Conservation (phyloP, 2,888 invertebrate genomes). For the Bombylius discolor region DNA sequence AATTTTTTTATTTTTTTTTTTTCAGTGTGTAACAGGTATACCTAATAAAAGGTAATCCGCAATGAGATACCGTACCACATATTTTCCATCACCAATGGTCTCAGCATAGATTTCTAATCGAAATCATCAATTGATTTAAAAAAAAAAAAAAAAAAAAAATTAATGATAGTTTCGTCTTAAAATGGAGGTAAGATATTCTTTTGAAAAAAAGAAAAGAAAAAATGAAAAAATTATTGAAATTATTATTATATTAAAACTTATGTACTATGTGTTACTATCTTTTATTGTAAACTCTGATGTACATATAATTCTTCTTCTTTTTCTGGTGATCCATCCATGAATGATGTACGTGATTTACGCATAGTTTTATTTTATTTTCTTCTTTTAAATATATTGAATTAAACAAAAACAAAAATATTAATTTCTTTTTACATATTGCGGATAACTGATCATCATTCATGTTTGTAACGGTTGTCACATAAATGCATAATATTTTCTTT, state of each 20-base stretch:
- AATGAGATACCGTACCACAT: background rate
- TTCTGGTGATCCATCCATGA: background rate
- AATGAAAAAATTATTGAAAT: too few species aligned
- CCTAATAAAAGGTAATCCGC: too few species aligned
- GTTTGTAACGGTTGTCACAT: constrained; percentile 1
- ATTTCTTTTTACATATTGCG: background rate
- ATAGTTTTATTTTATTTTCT: background rate
- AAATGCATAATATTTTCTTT: background rate
- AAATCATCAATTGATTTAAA: background rate
- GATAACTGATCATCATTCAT: background rate
- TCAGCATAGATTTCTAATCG: background rate
- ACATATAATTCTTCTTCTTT: too few species aligned
- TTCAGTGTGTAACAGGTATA: background rate
- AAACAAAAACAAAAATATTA: background rate
- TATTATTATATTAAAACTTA: too few species aligned
- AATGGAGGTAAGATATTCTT: background rate
- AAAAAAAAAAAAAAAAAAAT: too few species aligned
- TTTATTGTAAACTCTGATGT: background rate
- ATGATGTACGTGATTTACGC: background rate
- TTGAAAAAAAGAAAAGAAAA: too few species aligned
- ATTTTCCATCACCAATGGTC: background rate
- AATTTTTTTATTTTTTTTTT: background rate
- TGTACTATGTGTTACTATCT: background rate
- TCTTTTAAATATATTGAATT: background rate
- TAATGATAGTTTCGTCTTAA: background rate